Evolutionary conservation across 2,113 vertebrate genomes (phyloP), one percentile per base, ranked within the genome.

Genomic region (Aptenodytes patagonicus): DNA sequence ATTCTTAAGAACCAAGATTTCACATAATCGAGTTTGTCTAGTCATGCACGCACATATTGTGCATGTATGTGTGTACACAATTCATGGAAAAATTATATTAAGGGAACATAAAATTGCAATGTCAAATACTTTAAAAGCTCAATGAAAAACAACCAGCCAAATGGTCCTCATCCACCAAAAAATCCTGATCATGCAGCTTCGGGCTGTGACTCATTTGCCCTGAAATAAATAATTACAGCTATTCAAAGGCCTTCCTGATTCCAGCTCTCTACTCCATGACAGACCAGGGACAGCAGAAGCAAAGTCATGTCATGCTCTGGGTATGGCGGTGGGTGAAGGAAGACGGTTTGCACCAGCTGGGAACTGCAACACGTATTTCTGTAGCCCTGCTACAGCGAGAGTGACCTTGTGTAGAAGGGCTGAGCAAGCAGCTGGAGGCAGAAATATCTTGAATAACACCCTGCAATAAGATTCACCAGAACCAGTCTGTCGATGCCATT

Each of bases 201-300:
- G 10, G 70, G 78, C 57, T 91, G 73, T 87, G 93, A 97, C 93
- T 96, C 95, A 93, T 75, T 94, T 89, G 64, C 78, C 82, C 34
- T 64, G 89, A 96, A 96, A 95, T 93, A 97, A 96, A 94, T 85
- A 96, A 96, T 90, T 91, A 85, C 70, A 73, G 78, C 92, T 96
- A 96, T 95, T 96, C 96, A 95, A 93, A 91, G 87, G 49, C 40
- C 29, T 72, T 62, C 62, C 36, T 52, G 58, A 90, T 72, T 87
- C 78, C 40, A 87, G 73, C 49, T 80, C 57, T 68, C 42, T 76
- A 32, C 21, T 83, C 58, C 49, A n/a, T 1, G 54, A 69, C 61
- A 91, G 75, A 79, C 40, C 66, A 80, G 70, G 21, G 58, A 85
- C 66, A 83, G 54, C 61, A 93, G 54, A 90, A 90, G 70, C 22